Evolutionary conservation across 2,113 vertebrate genomes (phyloP).

Genomic region (Cavia aperea): DNA sequence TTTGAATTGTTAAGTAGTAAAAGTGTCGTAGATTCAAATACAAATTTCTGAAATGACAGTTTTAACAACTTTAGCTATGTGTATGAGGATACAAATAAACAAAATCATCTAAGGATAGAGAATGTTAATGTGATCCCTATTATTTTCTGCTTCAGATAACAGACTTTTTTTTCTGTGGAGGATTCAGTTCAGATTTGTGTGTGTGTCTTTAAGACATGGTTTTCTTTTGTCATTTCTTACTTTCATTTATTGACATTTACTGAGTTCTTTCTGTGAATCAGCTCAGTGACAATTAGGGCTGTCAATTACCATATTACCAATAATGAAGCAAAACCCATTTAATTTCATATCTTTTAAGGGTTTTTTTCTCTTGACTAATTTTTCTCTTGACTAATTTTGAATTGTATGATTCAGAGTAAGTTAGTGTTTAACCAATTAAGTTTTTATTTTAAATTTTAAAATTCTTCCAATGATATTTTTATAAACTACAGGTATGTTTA

Average conservation of each 20-base stretch:
- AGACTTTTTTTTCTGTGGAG: neutral
- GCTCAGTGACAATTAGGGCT: neutral
- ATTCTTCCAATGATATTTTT: neutral
- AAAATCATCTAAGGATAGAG: slow-evolving; percentile 39
- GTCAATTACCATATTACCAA: neutral
- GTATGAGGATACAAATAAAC: slow-evolving; percentile 39
- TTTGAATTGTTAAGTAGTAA: slow-evolving; percentile 41
- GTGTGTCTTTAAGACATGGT: neutral
- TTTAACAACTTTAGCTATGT: slow-evolving; percentile 25
- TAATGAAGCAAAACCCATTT: neutral
- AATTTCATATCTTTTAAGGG: neutral
- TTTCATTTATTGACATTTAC: neutral
- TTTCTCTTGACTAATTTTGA: neutral
- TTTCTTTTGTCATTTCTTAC: neutral
- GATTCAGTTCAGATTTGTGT: neutral
- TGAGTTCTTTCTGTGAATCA: neutral
- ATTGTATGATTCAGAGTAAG: neutral
- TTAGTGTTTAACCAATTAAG: neutral
- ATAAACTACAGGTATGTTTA: neutral
- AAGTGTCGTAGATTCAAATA: slow-evolving; percentile 43
- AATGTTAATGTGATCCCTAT: slow-evolving; percentile 25
- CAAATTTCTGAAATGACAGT: slow-evolving; percentile 2
- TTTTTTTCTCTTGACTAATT: slow-evolving; percentile 2
- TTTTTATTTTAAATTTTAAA: slow-evolving; percentile 26
- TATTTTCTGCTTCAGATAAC: slow-evolving; percentile 33